phyloP scores from a whole-genome alignment of 2,113 vertebrate genomes.

The Cheirogaleus medius region DNA sequence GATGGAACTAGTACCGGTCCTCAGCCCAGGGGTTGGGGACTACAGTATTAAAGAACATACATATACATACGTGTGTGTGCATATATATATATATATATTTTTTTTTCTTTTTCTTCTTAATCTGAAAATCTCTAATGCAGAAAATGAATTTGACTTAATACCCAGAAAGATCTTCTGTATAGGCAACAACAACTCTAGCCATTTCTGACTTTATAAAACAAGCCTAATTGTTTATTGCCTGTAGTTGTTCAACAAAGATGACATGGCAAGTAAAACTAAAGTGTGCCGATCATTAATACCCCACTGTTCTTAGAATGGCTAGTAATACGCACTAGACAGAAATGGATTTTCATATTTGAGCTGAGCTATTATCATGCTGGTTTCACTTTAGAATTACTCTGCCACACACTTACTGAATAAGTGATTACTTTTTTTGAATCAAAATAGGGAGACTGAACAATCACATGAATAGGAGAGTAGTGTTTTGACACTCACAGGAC shows the following conservation, averaged over 20 bases:
- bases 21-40: too few species aligned
- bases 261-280: background rate
- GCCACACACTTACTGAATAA: conserved; percentile 49
- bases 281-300: conserved; percentile 25
- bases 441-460: conserved; percentile 44
- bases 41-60: background rate
- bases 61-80: background rate
- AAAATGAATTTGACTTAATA: conserved; percentile 50
- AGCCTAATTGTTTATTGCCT: conserved; percentile 49
- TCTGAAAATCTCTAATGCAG: conserved; percentile 17
- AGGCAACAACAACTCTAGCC: conserved; percentile 21
- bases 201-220: conserved; percentile 50
- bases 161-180: background rate
- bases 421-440: conserved; percentile 58
- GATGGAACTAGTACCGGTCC: too few species aligned
- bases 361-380: conserved; percentile 46
- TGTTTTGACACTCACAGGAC: conserved; percentile 29
- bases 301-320: conserved; percentile 29
- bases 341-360: conserved; percentile 59
- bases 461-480: background rate
- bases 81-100: background rate
- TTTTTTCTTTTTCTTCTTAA: background rate
- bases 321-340: conserved; percentile 30
- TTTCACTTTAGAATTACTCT: conserved; percentile 66
- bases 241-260: conserved; percentile 56